Evolutionary conservation across 2,888 invertebrate species (phyloP).

Genomic region (Ichneumoninae sp.): DNA sequence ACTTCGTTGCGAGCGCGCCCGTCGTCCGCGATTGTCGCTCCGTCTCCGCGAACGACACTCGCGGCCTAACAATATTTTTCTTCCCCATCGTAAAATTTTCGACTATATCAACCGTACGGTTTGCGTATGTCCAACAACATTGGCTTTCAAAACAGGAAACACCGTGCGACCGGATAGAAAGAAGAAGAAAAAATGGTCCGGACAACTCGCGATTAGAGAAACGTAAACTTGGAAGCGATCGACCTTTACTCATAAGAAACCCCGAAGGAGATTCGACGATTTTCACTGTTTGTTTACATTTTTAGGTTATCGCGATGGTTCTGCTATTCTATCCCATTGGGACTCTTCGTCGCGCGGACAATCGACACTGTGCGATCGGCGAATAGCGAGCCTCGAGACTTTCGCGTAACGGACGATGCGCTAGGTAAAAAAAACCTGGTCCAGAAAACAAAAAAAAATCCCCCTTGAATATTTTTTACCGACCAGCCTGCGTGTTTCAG

Average conservation of each 20-base stretch:
- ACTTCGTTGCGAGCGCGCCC: not conserved
- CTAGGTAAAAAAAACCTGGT: not conserved
- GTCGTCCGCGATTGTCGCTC: not conserved
- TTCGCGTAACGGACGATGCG: not conserved
- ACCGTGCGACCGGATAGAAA: not conserved
- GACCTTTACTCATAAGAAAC: not conserved
- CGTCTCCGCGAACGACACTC: not conserved
- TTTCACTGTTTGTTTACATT: slow-evolving; percentile 13
- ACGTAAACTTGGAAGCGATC: not conserved
- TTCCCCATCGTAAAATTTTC: not conserved
- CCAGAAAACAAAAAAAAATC: not conserved
- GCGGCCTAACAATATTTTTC: not conserved
- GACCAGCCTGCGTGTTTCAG: no score
- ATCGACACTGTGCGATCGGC: not conserved
- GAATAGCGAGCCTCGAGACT: not conserved
- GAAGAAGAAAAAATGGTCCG: not conserved
- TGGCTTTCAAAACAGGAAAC: not conserved
- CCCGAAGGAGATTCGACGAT: not conserved
- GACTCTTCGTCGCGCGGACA: slow-evolving; percentile 1
- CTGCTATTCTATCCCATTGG: not conserved
- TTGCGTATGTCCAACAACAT: not conserved
- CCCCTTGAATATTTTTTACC: no score
- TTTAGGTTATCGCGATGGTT: slow-evolving; percentile 35
- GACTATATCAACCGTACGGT: not conserved
- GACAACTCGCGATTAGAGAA: not conserved